Percentiles rank a stretch among this genome's conserved stretches.
Evolutionary conservation across 2,113 vertebrate species (phyloP).

Genomic region (Potamarius usumacintae): DNA sequence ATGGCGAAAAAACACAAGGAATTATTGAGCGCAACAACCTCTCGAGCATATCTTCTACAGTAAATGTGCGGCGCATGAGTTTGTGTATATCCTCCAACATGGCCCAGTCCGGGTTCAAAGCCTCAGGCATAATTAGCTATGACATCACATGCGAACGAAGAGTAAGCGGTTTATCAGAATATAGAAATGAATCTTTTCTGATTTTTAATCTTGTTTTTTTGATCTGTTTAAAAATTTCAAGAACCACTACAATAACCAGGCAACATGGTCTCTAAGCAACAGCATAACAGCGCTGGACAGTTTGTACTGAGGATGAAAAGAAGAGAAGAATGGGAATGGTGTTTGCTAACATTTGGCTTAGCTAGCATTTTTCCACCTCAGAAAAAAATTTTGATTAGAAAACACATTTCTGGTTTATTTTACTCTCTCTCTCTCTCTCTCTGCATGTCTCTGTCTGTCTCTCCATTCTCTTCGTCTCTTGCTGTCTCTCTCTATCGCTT

Average conservation of each 20-base stretch:
- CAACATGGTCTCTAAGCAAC: not conserved
- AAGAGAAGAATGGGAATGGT: not conserved
- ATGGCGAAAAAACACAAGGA: no score
- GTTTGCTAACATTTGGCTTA: not conserved
- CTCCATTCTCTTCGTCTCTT: no score
- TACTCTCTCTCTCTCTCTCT: not conserved
- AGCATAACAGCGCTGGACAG: not conserved
- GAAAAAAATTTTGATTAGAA: not conserved
- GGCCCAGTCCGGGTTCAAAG: no score
- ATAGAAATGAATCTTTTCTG: not conserved
- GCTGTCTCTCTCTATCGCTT: not conserved
- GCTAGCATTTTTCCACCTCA: not conserved
- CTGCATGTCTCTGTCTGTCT: not conserved
- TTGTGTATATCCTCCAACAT: no score
- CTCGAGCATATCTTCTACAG: no score
- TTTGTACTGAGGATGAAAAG: not conserved
- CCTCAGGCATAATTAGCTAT: no score
- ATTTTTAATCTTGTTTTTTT: not conserved
- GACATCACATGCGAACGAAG: no score
- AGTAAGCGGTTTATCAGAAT: no score
- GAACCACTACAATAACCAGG: not conserved
- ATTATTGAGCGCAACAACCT: no score
- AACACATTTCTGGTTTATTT: not conserved
- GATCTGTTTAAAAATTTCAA: not conserved
- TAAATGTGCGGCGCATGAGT: no score